Percentiles rank a stretch among this genome's conserved stretches.
phyloP scores from a whole-genome alignment of 2,113 vertebrate genomes.

The Ceratotherium simum region DNA sequence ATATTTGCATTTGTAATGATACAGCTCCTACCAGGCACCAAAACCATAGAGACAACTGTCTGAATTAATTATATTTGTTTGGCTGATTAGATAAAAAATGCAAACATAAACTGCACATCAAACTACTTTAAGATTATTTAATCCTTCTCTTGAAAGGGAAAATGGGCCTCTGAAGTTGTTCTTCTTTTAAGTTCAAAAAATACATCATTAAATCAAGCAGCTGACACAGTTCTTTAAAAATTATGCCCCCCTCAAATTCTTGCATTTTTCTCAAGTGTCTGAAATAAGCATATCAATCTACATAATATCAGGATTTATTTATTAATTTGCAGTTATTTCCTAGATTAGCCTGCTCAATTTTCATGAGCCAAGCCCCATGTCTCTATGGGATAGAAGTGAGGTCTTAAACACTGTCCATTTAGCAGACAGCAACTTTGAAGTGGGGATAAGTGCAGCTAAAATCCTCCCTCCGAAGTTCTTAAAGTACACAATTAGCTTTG shows the following conservation, averaged over 20 bases:
- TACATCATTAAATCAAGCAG: slow-evolving; percentile 77
- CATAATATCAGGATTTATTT: slow-evolving; percentile 75
- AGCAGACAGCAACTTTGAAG: slow-evolving; percentile 63
- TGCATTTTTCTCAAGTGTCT: slow-evolving; percentile 78
- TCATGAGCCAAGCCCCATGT: background rate
- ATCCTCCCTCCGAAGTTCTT: slow-evolving; percentile 18
- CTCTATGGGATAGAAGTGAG: background rate
- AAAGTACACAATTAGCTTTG: slow-evolving; percentile 50
- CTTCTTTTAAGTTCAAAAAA: slow-evolving; percentile 74
- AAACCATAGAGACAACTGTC: slow-evolving; percentile 68
- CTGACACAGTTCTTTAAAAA: slow-evolving; percentile 72
- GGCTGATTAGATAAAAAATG: slow-evolving; percentile 82
- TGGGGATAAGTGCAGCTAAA: slow-evolving; percentile 16
- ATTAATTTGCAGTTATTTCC: slow-evolving; percentile 69
- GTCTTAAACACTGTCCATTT: slow-evolving; percentile 36
- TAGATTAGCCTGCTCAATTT: slow-evolving; percentile 67
- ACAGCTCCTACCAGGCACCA: slow-evolving; percentile 71
- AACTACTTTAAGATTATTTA: slow-evolving; percentile 80
- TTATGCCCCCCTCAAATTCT: background rate
- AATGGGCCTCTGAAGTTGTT: slow-evolving; percentile 76
- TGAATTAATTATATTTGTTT: slow-evolving; percentile 83
- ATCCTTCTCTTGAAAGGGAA: slow-evolving; percentile 77
- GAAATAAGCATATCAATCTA: slow-evolving; percentile 75
- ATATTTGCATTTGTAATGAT: slow-evolving; percentile 83
- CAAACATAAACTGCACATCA: slow-evolving; percentile 81